phyloP scores from a whole-genome alignment of 2,888 invertebrate genomes.

The Agonopterix subpropinquella region DNA sequence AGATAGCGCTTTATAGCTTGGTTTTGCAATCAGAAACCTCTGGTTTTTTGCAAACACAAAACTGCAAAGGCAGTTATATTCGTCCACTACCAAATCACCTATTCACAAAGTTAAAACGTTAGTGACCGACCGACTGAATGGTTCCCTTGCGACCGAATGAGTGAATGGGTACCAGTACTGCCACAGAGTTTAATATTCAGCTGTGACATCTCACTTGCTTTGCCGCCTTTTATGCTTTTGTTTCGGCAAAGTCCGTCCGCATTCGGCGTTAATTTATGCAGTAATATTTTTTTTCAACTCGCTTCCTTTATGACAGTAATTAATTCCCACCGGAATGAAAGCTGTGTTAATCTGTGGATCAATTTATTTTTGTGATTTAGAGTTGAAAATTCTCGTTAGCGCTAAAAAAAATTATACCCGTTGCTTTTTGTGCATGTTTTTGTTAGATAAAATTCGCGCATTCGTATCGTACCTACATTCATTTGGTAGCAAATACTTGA shows the following conservation, averaged over 20 bases:
- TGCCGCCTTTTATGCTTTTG: constrained; percentile 7
- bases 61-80: background rate
- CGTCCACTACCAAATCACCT: background rate
- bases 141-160: constrained; percentile 29
- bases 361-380: constrained; percentile 3
- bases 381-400: background rate
- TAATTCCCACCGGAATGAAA: constrained; percentile 5
- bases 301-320: constrained; percentile 7
- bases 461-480: too few relatives aligned
- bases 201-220: background rate
- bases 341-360: constrained; percentile 4
- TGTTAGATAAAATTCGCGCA: too few relatives aligned
- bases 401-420: too few relatives aligned
- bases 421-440: too few relatives aligned
- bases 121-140: constrained; percentile 37
- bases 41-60: too few relatives aligned
- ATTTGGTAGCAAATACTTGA: too few relatives aligned
- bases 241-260: constrained; percentile 5
- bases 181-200: constrained; percentile 9
- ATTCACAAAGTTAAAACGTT: constrained; percentile 23
- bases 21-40: too few relatives aligned
- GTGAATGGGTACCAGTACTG: constrained; percentile 1
- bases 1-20: too few relatives aligned
- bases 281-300: constrained; percentile 3
- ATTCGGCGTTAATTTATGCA: constrained; percentile 4